phyloP scores from a whole-genome alignment of 2,797 vertebrate species.

The Pogoniulus pusillus region DNA sequence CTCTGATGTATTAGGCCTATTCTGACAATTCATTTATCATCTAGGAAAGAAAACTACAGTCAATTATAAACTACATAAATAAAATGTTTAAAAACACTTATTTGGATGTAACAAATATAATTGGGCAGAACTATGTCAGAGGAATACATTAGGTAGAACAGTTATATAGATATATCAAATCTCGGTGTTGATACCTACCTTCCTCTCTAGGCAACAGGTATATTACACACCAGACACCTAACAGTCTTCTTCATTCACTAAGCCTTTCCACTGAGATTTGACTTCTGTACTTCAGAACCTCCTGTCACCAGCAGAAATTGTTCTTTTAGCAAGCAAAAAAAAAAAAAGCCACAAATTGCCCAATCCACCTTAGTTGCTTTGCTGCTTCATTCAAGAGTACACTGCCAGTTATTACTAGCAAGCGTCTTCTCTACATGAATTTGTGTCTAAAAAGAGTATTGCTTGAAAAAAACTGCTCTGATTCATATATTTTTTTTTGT shows the following conservation, averaged over 20 bases:
- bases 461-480: background rate
- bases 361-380: background rate
- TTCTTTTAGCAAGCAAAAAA: background rate
- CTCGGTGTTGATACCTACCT: background rate
- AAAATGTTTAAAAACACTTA: background rate
- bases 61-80: background rate
- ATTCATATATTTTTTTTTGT: background rate
- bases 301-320: background rate
- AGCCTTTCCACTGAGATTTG: background rate
- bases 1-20: background rate
- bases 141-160: background rate
- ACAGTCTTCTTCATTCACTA: background rate
- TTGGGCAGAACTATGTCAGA: background rate
- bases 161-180: too few relatives aligned
- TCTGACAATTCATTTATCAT: background rate
- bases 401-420: background rate
- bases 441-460: background rate
- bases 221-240: background rate
- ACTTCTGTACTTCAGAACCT: background rate
- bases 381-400: background rate
- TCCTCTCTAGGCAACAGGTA: accelerated
- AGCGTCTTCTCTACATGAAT: background rate
- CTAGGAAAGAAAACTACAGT: background rate
- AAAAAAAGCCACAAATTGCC: background rate
- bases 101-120: background rate